Base-by-base conservation (phyloP, 2,797 vertebrate species). In the Lepus townsendii region DNA sequence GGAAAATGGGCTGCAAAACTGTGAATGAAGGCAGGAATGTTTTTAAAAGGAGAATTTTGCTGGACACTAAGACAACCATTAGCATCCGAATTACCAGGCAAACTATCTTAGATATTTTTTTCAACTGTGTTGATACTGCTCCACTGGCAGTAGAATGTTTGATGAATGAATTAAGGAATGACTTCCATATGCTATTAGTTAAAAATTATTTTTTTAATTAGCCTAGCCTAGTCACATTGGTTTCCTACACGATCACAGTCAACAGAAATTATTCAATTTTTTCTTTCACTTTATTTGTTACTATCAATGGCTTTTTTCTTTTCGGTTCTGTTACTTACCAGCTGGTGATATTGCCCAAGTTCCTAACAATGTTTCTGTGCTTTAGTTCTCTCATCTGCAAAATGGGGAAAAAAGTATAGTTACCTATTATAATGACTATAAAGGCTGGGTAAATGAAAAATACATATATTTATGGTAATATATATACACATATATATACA, bases 191-290 rank as follows among this genome's bases (percentile, higher is more conserved):
- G 14, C 57, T 69, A 54, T 73, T 96, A 1, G 27, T 54, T 69
- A 60, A 92, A 93, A 57, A 27, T 27, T 52, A 17, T n/a, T 72
- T 68, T 68, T 32, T 71, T 57, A 62, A 50, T 71, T 57, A 19
- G 19, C 26, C 32, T 83, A 11, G 52, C 60, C 68, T 62, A 62
- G 11, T 14, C 68, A 88, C 42, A 13, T 32, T 91, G 27, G 4
- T 87, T 93, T 92, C 79, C 80, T 75, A n/a, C 4, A 62, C 20
- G 52, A 78, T 83, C 16, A 63, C 77, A 85, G 13, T 86, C 26
- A 60, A 42, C 69, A 16, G 57, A 82, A 32, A 42, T 75, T 24
- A 86, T 73, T 83, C 22, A 27, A 9, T 14, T 84, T 86, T 82
- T 30, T 27, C 9, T 76, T 85, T 35, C 10, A 22, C 5, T 63